A percentile compares a stretch with the other conserved stretches of the same genome.
Conservation (phyloP, 2,113 vertebrate genomes). For the Oreochromis aureus region DNA sequence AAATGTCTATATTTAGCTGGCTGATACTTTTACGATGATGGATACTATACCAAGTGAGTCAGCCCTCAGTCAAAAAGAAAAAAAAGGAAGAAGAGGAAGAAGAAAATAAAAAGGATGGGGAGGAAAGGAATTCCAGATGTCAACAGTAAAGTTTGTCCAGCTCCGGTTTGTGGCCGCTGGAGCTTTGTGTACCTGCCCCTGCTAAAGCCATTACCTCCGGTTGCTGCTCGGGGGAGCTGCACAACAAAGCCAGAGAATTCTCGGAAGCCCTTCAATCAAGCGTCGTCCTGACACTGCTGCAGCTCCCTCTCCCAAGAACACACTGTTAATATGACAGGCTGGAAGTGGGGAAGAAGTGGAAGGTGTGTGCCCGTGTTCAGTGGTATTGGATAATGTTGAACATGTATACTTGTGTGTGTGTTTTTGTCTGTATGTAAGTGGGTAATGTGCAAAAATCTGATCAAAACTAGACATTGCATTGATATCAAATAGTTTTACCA, state of each 20-base stretch:
- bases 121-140: slow-evolving; percentile 78
- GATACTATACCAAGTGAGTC: slow-evolving; percentile 51
- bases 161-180: slow-evolving; percentile 69
- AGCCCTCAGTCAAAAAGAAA: slow-evolving; percentile 52
- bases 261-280: slow-evolving; percentile 70
- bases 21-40: slow-evolving; percentile 52
- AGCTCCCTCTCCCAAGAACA: neutral
- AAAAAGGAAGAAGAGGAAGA: slow-evolving; percentile 26
- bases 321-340: slow-evolving; percentile 29
- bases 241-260: slow-evolving; percentile 69
- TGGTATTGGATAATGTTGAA: neutral
- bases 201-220: slow-evolving; percentile 74
- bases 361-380: neutral
- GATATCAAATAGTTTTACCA: neutral
- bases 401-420: neutral
- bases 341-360: neutral
- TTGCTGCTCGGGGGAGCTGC: slow-evolving; percentile 40
- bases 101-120: slow-evolving; percentile 50
- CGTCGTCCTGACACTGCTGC: neutral
- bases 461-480: neutral
- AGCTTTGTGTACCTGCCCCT: slow-evolving; percentile 75
- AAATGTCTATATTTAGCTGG: slow-evolving; percentile 61
- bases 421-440: neutral
- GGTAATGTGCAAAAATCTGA: neutral
- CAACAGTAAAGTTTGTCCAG: slow-evolving; percentile 75